Evolutionary conservation across 1,140 invertebrate species (phyloP).

Genomic region (Chionoecetes opilio): DNA sequence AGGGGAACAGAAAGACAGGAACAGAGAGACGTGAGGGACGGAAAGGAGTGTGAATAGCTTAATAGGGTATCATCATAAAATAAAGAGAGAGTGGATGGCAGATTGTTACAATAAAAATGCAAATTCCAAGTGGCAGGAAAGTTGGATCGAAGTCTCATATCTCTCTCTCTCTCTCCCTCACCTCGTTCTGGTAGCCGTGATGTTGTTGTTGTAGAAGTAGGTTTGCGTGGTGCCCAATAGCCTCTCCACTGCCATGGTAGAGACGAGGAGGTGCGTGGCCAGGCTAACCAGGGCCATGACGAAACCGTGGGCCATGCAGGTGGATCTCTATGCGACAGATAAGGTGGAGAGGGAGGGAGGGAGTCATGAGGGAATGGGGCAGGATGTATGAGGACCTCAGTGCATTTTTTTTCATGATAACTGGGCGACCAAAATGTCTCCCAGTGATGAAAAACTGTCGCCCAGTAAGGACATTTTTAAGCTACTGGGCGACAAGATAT

Average conservation of each 20-base stretch:
- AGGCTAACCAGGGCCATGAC: conserved; percentile 33
- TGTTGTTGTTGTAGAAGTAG: conserved; percentile 53
- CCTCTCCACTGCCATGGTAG: conserved; percentile 51
- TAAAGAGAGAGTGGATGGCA: too few species aligned
- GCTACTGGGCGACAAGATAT: too few species aligned
- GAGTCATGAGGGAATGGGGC: neutral
- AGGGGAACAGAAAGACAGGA: neutral
- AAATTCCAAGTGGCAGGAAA: too few species aligned
- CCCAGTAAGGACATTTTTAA: too few species aligned
- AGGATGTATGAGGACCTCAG: neutral
- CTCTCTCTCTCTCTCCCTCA: conserved; percentile 4
- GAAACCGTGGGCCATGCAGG: conserved; percentile 41
- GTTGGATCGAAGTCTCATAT: neutral
- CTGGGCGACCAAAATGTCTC: too few species aligned
- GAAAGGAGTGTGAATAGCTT: too few species aligned
- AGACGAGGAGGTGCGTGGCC: conserved; percentile 45
- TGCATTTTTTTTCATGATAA: neutral
- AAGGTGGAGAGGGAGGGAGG: neutral
- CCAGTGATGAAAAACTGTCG: too few species aligned
- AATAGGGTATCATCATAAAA: too few species aligned
- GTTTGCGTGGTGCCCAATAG: conserved; percentile 33
- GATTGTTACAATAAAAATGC: too few species aligned
- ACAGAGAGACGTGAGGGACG: too few species aligned
- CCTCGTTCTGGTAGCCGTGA: conserved; percentile 41
- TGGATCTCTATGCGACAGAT: neutral